Conservation (phyloP, 2,797 vertebrate species). For the Brachymystax lenok region DNA sequence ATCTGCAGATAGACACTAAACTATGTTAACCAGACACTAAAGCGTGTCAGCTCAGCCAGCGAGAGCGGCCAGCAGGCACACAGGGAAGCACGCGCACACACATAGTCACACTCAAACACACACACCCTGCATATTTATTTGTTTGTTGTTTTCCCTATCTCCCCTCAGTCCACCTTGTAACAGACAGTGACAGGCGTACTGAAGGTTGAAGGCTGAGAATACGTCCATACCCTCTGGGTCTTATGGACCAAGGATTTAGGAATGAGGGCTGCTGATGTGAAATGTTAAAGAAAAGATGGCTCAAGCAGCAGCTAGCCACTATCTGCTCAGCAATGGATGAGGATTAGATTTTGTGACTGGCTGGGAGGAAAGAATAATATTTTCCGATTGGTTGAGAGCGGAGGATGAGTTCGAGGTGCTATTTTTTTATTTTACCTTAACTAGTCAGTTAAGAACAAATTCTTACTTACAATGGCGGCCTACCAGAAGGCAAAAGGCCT, state of each 20-base stretch:
- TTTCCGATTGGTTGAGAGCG: background rate
- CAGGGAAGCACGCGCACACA: no score
- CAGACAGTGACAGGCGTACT: background rate
- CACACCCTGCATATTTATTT: constrained; percentile 6
- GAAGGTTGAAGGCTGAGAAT: background rate
- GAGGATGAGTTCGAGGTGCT: background rate
- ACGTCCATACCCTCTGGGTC: background rate
- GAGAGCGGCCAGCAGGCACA: constrained; percentile 29
- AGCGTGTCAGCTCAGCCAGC: constrained; percentile 48
- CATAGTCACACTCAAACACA: background rate
- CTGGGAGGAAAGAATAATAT: background rate
- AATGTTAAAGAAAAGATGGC: background rate
- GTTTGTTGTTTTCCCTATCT: background rate
- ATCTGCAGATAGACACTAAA: constrained; percentile 75
- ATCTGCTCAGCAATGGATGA: background rate
- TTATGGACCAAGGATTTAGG: background rate
- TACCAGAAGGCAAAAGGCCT: no score
- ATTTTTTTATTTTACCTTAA: no score
- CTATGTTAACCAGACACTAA: constrained; percentile 72
- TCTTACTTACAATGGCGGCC: no score
- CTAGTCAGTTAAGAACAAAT: no score
- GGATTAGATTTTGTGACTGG: background rate
- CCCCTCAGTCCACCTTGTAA: background rate
- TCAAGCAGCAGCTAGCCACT: background rate
- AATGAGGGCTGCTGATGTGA: background rate